Evolutionary conservation across 2,888 invertebrate genomes (phyloP).

Genomic region (Lochmaea crataegi): DNA sequence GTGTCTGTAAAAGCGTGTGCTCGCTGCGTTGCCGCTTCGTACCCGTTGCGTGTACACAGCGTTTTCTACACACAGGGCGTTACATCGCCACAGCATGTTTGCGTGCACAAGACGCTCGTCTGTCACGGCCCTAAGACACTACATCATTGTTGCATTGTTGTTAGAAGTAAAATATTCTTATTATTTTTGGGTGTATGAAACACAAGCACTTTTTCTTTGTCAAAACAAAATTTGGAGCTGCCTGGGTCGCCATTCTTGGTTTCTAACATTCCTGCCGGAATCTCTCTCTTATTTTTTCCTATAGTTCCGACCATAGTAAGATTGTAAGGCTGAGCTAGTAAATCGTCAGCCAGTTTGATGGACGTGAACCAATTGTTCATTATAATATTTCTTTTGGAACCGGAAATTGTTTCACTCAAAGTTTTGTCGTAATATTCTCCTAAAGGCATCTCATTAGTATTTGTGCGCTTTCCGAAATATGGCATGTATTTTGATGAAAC

Average conservation of each 20-base stretch:
- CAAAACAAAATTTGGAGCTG: constrained; percentile 43
- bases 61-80: too few species aligned
- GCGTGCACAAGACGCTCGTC: too few species aligned
- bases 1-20: too few species aligned
- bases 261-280: constrained; percentile 24
- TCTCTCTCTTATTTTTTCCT: constrained; percentile 46
- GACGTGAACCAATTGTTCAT: constrained; percentile 49
- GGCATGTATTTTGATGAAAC: background rate
- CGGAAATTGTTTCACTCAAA: constrained; percentile 1
- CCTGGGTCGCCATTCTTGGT: constrained; percentile 15
- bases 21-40: too few species aligned
- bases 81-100: too few species aligned
- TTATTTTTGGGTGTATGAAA: too few species aligned
- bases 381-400: constrained; percentile 16
- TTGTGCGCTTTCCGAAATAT: constrained; percentile 3
- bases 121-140: too few species aligned
- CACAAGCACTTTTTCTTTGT: constrained; percentile 35
- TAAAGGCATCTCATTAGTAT: constrained; percentile 5
- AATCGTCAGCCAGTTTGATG: constrained; percentile 43
- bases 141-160: constrained; percentile 3
- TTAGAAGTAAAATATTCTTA: constrained; percentile 42
- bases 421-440: constrained; percentile 3
- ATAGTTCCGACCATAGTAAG: constrained; percentile 47
- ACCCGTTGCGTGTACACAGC: too few species aligned
- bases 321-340: constrained; percentile 33